These are phyloP conservation scores for Meiosimyza decipiens DNA, from an alignment of 2,888 invertebrate genomes.

Conservation along the genomic window DNA sequence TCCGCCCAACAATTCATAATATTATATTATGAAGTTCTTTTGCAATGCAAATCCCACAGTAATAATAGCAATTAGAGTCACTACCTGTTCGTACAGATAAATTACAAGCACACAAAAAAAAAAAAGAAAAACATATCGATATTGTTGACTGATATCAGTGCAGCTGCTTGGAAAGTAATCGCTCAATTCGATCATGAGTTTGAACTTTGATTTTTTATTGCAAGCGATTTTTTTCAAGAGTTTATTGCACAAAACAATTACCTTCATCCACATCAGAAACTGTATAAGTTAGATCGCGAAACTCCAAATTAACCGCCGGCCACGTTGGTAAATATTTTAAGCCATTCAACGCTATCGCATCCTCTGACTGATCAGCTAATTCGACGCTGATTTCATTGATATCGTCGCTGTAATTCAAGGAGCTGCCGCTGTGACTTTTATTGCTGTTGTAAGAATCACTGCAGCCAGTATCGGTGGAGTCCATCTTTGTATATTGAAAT, in stretches of 20 bases:
- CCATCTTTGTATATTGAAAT: slow-evolving; percentile 37
- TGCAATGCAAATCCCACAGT: too few species aligned
- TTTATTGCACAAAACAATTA: slow-evolving; percentile 52
- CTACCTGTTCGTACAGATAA: too few species aligned
- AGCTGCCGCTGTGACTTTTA: slow-evolving; percentile 49
- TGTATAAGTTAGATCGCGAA: slow-evolving; percentile 83
- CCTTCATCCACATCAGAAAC: slow-evolving; percentile 79
- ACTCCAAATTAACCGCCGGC: slow-evolving; percentile 84
- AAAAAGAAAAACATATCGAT: too few species aligned
- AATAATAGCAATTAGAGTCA: too few species aligned
- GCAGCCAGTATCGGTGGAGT: slow-evolving; percentile 46
- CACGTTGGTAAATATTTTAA: slow-evolving; percentile 74
- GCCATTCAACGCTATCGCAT: slow-evolving; percentile 73
- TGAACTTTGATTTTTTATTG: neutral
- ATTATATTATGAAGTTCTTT: too few species aligned
- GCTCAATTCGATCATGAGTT: neutral
- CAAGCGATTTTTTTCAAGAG: neutral
- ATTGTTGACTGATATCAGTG: too few species aligned
- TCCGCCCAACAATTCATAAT: too few species aligned
- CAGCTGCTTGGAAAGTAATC: too few species aligned
- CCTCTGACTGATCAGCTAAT: slow-evolving; percentile 64
- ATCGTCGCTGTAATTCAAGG: slow-evolving; percentile 59
- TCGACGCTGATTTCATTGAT: slow-evolving; percentile 62
- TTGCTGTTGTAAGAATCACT: slow-evolving; percentile 48
- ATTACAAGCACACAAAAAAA: too few species aligned